Evolutionary conservation across 2,113 vertebrate genomes (phyloP).

Genomic region (Oxyura jamaicensis): DNA sequence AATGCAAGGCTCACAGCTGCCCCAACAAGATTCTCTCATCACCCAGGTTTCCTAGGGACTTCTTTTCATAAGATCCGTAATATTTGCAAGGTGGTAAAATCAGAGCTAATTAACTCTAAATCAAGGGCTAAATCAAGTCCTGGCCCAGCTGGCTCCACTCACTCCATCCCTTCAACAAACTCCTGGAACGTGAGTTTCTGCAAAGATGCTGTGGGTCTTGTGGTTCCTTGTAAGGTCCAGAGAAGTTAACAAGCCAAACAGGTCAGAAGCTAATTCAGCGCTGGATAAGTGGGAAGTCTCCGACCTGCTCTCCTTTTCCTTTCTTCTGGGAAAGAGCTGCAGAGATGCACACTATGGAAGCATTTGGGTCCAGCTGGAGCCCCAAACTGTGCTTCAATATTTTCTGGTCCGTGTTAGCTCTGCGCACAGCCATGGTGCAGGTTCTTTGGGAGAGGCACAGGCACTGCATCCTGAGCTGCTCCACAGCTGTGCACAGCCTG

Average conservation of each 20-base stretch:
- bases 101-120: not conserved
- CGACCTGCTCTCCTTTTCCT: not conserved
- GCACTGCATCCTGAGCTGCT: not conserved
- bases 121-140: not conserved
- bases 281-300: no score
- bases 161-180: not conserved
- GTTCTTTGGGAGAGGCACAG: not conserved
- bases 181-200: not conserved
- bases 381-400: not conserved
- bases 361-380: not conserved
- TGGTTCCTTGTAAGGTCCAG: rapidly evolving
- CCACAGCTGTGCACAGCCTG: not conserved
- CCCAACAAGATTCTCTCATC: not conserved
- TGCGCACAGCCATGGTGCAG: not conserved
- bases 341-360: not conserved
- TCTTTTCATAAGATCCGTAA: not conserved
- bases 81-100: not conserved
- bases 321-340: not conserved
- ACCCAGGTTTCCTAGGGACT: not conserved
- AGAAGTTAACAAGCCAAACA: not conserved
- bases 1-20: not conserved
- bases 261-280: not conserved
- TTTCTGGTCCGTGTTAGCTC: not conserved
- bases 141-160: not conserved
- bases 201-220: not conserved